Percentiles rank a stretch among this genome's conserved stretches.
Conservation (phyloP, 2,797 vertebrate genomes). For the Gobio occitaniae region DNA sequence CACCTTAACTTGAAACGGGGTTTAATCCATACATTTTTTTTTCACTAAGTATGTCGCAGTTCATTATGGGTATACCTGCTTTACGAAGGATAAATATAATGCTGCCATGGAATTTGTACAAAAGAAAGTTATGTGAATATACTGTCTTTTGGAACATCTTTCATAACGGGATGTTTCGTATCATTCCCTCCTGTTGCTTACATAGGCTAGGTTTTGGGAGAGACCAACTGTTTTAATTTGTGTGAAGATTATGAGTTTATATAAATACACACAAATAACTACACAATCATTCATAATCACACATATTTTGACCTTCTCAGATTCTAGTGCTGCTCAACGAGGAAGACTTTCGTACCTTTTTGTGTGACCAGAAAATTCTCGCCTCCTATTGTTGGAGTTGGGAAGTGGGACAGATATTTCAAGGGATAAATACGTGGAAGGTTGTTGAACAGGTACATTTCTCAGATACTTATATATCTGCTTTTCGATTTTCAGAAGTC, state of each 20-base stretch:
- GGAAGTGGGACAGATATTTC: constrained; percentile 64
- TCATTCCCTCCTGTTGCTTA: not conserved
- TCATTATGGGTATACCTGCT: too few species aligned
- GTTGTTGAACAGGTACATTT: constrained; percentile 73
- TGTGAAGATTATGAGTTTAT: not conserved
- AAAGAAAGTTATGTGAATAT: too few species aligned
- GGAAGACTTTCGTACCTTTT: constrained; percentile 48
- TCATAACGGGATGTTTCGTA: not conserved
- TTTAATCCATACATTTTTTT: not conserved
- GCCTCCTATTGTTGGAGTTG: constrained; percentile 59
- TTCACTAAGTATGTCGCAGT: too few species aligned
- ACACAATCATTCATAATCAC: not conserved
- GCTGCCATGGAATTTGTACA: too few species aligned
- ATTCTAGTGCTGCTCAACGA: constrained; percentile 68
- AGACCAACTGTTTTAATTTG: not conserved
- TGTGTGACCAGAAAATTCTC: constrained; percentile 68
- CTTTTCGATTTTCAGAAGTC: not conserved
- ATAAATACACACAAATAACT: not conserved
- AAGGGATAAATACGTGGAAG: constrained; percentile 66
- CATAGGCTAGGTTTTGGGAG: not conserved
- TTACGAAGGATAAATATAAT: too few species aligned
- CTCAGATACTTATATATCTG: not conserved
- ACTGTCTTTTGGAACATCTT: not conserved
- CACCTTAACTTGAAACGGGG: too few species aligned
- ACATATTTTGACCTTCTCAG: constrained; percentile 58